Evolutionary conservation across 2,888 invertebrate species (phyloP), one percentile per base, ranked within the genome.

Genomic region (Marasmarcha lunaedactyla): DNA sequence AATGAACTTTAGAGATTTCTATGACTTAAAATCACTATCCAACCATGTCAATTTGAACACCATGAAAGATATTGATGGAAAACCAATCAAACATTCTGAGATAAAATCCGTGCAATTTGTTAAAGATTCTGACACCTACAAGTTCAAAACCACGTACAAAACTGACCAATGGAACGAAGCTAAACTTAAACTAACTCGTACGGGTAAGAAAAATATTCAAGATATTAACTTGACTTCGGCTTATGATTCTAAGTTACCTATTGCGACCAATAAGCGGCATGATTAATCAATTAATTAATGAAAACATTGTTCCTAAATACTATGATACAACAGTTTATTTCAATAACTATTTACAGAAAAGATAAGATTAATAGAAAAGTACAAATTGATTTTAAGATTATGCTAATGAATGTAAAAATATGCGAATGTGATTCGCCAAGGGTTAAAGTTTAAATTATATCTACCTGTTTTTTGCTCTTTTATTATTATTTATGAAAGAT

Each of bases 21-120:
- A 35, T 15, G 48, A 49, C 36, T 39, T 52, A 38, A 52, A 52
- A 40, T 35, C 33, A 15, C 42, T 47, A 27, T 20, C 39, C 35
- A 38, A 38, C 12, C 36, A 48, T 14, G 10, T 9, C n/a, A 15
- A 36, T 6, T 42, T 15, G 34, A 42, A 13, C 15, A 12, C 30
- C 0, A 15, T 36, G 2, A 26, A 12, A 13, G 37, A 35, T 35
- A 42, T 38, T 1, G 37, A 39, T 13, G 25, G 33, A 13, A 9
- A 15, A 9, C 38, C 39, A 13, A 42, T 39, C 36, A 37, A 33
- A 33, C 26, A 36, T 15, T 12, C 1, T 15, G 9, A 35, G 13
- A 27, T 40, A 11, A 25, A 25, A 25, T 7, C 26, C 10, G 26
- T 25, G 26, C 15, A 30, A 30, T 12, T 38, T 30, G 9, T 30